Percentiles rank a stretch among this genome's conserved stretches.
These are phyloP conservation scores for human (Homo sapiens) DNA, from an alignment of 2,113 vertebrate genomes.

Conservation along the genomic window DNA sequence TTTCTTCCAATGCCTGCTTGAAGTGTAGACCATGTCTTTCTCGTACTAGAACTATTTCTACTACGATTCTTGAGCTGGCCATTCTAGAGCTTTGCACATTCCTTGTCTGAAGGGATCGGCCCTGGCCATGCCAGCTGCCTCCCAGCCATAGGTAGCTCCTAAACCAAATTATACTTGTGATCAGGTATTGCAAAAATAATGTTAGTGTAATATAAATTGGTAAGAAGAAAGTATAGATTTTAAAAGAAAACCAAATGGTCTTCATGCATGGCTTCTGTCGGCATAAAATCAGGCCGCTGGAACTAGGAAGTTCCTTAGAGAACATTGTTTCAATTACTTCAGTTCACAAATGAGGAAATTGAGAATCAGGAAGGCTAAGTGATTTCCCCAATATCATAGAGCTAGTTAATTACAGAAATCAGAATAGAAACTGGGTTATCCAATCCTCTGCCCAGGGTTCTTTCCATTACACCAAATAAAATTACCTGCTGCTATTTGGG, in stretches of 20 bases:
- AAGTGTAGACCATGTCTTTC: not conserved
- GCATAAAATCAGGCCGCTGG: constrained; percentile 47
- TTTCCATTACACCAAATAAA: not conserved
- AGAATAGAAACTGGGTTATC: constrained; percentile 66
- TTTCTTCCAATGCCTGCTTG: not conserved
- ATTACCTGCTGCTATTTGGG: not conserved
- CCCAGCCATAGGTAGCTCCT: not conserved
- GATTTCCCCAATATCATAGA: constrained; percentile 63
- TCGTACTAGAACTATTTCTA: not conserved
- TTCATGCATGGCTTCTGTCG: not conserved
- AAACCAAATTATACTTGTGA: not conserved
- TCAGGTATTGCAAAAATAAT: not conserved
- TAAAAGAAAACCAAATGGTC: not conserved
- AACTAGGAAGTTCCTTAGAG: constrained; percentile 21
- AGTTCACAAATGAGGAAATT: constrained; percentile 72
- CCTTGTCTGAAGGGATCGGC: not conserved
- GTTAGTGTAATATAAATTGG: not conserved
- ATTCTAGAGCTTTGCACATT: not conserved
- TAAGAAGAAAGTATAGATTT: not conserved
- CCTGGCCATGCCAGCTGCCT: fast-evolving
- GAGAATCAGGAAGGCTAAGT: constrained; percentile 61
- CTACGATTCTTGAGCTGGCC: not conserved
- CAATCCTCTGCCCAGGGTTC: not conserved
- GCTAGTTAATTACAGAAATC: constrained; percentile 71
- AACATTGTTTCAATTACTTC: constrained; percentile 63